Conservation (phyloP, 2,888 invertebrate genomes). For the Mystacides longicornis region DNA sequence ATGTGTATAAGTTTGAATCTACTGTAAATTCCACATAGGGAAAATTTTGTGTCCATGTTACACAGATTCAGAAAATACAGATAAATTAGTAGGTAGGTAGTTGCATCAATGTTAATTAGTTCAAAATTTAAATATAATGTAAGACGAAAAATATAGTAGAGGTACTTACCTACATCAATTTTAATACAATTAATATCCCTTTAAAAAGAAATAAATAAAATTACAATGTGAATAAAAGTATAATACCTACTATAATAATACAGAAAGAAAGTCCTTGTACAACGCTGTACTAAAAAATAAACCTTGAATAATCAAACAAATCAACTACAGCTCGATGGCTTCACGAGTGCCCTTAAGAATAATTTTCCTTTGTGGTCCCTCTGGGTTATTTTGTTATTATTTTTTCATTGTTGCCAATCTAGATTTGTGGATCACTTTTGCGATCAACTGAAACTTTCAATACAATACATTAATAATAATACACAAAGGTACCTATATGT, state of each 20-base stretch:
- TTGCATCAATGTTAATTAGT: too few relatives aligned
- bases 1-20: too few relatives aligned
- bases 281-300: constrained; percentile 21
- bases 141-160: neutral
- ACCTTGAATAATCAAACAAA: constrained; percentile 25
- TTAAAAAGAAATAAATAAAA: neutral
- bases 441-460: too few relatives aligned
- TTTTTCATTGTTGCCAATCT: neutral
- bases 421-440: neutral
- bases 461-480: too few relatives aligned
- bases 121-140: neutral
- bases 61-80: too few relatives aligned
- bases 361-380: neutral
- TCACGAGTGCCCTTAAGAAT: constrained; percentile 21
- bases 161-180: neutral
- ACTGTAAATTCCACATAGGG: too few relatives aligned
- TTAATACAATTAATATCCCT: neutral
- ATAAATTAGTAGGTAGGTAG: too few relatives aligned
- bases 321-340: constrained; percentile 23
- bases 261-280: too few relatives aligned
- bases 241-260: too few relatives aligned
- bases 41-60: too few relatives aligned
- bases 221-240: neutral
- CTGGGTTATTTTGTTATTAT: neutral
- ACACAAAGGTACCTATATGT: too few relatives aligned